Conservation (phyloP, 92 coral and sea anemone genomes). For the Palythoa grandiflora region DNA sequence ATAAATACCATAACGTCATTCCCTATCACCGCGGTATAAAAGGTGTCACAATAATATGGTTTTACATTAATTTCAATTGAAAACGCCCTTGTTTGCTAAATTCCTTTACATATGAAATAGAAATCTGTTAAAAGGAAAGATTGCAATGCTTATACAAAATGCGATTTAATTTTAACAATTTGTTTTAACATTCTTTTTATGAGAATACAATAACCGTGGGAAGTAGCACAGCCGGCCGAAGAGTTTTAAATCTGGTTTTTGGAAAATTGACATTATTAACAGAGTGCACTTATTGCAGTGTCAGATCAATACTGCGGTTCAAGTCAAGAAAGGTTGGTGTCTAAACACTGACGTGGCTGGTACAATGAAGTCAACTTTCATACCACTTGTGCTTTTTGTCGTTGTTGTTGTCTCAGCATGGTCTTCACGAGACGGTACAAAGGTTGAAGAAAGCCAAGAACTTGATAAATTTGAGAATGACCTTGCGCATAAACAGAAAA, state of each 20-base stretch:
- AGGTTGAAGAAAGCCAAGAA: not conserved
- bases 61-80: no score
- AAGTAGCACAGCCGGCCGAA: slow-evolving; percentile 1
- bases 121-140: no score
- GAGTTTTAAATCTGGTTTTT: not conserved
- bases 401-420: not conserved
- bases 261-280: not conserved
- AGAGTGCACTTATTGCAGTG: not conserved
- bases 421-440: not conserved
- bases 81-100: no score
- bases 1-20: no score
- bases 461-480: not conserved
- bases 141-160: no score
- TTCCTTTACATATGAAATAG: no score
- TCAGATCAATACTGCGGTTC: not conserved
- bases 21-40: no score
- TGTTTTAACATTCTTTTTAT: slow-evolving; percentile 1
- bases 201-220: slow-evolving; percentile 10
- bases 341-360: not conserved
- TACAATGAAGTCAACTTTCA: slow-evolving; percentile 2
- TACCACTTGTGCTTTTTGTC: not conserved
- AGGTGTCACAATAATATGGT: no score
- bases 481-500: not conserved
- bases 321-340: not conserved
- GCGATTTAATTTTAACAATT: no score